Evolutionary conservation across 2,888 invertebrate species (phyloP), one percentile per base, ranked within the genome.

Genomic region (Gari tellinella): DNA sequence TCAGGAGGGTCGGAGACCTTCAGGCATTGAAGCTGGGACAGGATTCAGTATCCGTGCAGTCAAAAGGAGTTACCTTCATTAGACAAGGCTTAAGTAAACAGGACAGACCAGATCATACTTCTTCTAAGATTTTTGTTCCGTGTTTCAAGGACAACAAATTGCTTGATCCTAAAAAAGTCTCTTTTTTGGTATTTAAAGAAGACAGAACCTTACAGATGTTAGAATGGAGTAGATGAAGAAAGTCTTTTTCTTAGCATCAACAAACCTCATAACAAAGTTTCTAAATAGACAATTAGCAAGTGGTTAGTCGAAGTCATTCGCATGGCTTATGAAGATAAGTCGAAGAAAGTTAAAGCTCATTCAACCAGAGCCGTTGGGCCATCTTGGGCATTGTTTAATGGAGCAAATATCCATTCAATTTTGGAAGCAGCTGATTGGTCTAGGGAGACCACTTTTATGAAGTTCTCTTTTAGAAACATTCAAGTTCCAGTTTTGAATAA

Each of bases 81-180:
- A 48, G 48, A 19, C 48, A 48, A 19, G 48, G 46, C 14, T 21
- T 48, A 48, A 19, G 19, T 19, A 48, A 48, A 48, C 48, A 48
- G 21, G 51, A 51, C 23, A 40, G 46, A 15, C 55, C 26, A 17
- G 25, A 43, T 43, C 46, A 58, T 58, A 15, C n/a, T 2, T 41
- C 41, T 15, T 1, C 23, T 5, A 61, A 48, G 40, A 61, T 49
- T 17, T 61, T 38, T 17, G 37, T 61, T 37, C 61, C 61, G 15
- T 15, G 19, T 1, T 61, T 61, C 31, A 23, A 26, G 21, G 40
- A 61, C 1, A 37, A 61, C 21, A 61, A 61, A 23, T 26, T 46
- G n/a, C 40, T 61, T 2, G 61, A 61, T 48, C 61, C 40, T 1
- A 49, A 61, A 40, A n/a, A 49, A 38, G 46, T n/a, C 61, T 49